Percentiles rank a stretch among this genome's conserved stretches.
Conservation (phyloP, 2,113 vertebrate genomes). For the Azemiops feae region DNA sequence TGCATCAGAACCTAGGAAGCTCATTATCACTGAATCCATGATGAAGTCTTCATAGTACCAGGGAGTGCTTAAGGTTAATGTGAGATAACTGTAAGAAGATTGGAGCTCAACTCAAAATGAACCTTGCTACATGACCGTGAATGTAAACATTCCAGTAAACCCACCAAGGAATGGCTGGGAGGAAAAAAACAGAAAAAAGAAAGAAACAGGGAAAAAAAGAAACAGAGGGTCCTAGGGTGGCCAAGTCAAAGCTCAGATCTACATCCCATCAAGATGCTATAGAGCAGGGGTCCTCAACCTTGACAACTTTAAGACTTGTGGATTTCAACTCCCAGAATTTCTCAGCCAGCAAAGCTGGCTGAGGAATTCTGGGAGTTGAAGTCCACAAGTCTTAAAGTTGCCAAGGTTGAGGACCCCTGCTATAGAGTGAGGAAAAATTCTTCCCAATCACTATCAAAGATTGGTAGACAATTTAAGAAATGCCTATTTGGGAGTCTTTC, state of each 20-base stretch:
- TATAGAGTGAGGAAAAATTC: neutral
- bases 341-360: too few species aligned
- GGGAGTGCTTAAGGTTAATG: neutral
- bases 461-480: neutral
- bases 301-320: too few species aligned
- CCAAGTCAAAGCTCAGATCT: neutral
- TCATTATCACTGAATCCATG: neutral
- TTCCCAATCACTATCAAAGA: neutral
- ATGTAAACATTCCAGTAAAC: neutral
- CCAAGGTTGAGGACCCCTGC: neutral
- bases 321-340: too few species aligned
- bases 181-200: fast-evolving
- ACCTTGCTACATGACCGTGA: neutral
- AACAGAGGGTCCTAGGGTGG: neutral
- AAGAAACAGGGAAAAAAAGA: too few species aligned
- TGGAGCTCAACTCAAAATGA: neutral
- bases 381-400: too few species aligned
- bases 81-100: neutral
- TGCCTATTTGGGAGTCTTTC: neutral
- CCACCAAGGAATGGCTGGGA: neutral
- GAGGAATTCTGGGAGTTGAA: too few species aligned
- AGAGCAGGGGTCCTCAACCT: too few species aligned
- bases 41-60: neutral
- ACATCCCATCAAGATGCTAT: neutral
- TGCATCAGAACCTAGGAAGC: neutral